Conservation (phyloP, 2,113 vertebrate species). For the Lophura nycthemera region DNA sequence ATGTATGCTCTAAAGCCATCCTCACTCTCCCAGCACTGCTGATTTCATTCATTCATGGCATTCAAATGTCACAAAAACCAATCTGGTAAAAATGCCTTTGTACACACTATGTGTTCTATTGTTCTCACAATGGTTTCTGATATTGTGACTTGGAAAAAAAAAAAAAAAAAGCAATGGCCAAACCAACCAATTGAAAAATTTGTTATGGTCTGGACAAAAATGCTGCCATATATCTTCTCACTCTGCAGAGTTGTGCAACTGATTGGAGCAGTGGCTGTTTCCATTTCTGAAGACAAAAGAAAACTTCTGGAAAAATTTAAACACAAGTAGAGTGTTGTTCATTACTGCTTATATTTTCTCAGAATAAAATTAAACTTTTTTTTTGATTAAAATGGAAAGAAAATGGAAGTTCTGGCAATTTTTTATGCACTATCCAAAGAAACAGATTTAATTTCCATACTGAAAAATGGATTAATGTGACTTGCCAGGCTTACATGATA, state of each 20-base stretch:
- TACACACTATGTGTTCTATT: background rate
- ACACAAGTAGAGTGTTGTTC: background rate
- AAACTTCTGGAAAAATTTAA: background rate
- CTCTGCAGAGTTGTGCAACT: background rate
- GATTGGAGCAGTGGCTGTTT: background rate
- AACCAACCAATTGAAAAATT: background rate
- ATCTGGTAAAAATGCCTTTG: background rate
- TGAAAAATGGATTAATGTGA: background rate
- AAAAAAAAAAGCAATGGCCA: background rate
- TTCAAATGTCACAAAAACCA: background rate
- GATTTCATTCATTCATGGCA: background rate
- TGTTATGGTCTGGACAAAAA: background rate
- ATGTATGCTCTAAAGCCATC: accelerated
- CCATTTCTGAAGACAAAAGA: background rate
- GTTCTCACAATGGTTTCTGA: background rate
- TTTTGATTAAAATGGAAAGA: conserved; percentile 15
- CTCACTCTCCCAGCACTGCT: background rate
- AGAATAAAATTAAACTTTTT: background rate
- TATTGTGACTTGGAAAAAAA: background rate
- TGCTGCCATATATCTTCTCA: background rate
- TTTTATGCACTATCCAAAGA: background rate
- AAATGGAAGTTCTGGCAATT: conserved; percentile 16
- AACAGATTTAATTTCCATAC: background rate
- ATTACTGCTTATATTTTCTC: background rate
- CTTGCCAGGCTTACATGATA: background rate